Percentiles rank a stretch among this genome's conserved stretches.
Conservation (phyloP, 2,888 invertebrate genomes). For the Acrocyrtus sp. region DNA sequence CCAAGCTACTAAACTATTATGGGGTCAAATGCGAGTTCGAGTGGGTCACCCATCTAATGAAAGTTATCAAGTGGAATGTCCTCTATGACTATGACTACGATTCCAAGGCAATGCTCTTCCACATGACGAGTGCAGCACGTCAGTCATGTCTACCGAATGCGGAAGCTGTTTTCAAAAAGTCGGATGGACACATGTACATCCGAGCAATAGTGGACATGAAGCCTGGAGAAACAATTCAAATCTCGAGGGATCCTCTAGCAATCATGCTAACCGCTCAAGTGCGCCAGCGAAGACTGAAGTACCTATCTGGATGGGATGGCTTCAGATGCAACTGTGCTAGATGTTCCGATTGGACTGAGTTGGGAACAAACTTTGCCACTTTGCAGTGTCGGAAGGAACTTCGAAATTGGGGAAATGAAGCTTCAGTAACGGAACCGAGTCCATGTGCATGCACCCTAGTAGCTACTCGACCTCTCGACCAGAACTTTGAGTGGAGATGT, state of each 20-base stretch:
- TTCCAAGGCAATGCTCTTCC: constrained; percentile 20
- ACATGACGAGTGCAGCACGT: constrained; percentile 10
- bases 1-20: constrained; percentile 26
- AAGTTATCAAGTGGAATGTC: constrained; percentile 35
- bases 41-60: constrained; percentile 30
- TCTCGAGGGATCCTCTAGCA: constrained; percentile 13
- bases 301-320: constrained; percentile 79
- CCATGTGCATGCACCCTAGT: constrained; percentile 9
- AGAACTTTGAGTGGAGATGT: constrained; percentile 32
- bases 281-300: constrained; percentile 77
- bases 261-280: constrained; percentile 77
- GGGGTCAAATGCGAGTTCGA: constrained; percentile 30
- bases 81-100: constrained; percentile 20
- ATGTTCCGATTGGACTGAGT: constrained; percentile 83
- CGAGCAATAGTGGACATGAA: constrained; percentile 25
- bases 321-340: constrained; percentile 80
- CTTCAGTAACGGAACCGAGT: constrained; percentile 6
- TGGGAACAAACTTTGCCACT: constrained; percentile 81
- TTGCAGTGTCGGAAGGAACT: constrained; percentile 76
- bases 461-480: constrained; percentile 21
- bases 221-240: constrained; percentile 16
- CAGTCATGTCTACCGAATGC: constrained; percentile 32
- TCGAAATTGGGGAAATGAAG: constrained; percentile 24
- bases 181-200: background rate
- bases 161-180: constrained; percentile 8